These are phyloP conservation scores for Eristalinus aeneus DNA, from an alignment of 2,888 invertebrate genomes.

Conservation along the genomic window DNA sequence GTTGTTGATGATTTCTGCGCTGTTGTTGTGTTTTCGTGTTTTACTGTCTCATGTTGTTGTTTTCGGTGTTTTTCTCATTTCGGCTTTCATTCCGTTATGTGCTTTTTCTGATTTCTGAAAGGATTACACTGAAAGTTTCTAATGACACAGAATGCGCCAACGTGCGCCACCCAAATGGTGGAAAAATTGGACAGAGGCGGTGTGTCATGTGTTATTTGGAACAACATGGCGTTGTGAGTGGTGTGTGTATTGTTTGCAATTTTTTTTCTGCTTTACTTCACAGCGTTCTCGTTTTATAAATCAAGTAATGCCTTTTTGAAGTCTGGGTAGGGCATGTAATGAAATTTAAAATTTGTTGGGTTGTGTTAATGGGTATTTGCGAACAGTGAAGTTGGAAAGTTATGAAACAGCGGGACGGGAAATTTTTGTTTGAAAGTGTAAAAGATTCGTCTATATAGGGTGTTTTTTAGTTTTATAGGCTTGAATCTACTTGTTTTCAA, in stretches of 20 bases:
- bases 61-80: neutral
- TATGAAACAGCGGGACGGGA: neutral
- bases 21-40: neutral
- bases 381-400: neutral
- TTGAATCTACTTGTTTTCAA: too few relatives aligned
- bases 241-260: neutral
- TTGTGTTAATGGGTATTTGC: neutral
- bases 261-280: neutral
- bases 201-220: neutral
- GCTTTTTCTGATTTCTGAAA: neutral
- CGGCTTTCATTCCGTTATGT: neutral
- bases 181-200: neutral
- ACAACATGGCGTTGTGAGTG: neutral
- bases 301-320: neutral
- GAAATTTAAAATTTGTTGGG: neutral
- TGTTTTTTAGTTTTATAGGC: too few relatives aligned
- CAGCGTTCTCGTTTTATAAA: slow-evolving; percentile 18
- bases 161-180: neutral
- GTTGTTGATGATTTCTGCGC: slow-evolving; percentile 17
- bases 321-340: neutral
- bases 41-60: neutral
- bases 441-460: too few relatives aligned
- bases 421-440: too few relatives aligned
- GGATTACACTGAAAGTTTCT: slow-evolving; percentile 39
- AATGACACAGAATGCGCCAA: slow-evolving; percentile 33